Evolutionary conservation across 2,888 invertebrate species (phyloP).

Genomic region (Cetonia aurata): DNA sequence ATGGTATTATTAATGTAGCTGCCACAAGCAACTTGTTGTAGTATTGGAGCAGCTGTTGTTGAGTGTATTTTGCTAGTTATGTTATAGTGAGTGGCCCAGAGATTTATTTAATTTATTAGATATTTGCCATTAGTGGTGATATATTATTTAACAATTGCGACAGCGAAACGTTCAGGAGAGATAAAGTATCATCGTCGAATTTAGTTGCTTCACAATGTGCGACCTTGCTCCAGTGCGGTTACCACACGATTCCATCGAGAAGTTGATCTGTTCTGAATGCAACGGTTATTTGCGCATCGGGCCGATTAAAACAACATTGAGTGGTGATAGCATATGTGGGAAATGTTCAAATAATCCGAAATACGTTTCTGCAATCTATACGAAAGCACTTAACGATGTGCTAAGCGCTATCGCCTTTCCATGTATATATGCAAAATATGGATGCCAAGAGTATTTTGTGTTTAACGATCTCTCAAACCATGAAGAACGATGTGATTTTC

Average conservation of each 20-base stretch:
- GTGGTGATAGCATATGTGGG: slow-evolving; percentile 43
- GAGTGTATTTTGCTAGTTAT: no score
- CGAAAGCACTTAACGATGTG: slow-evolving; percentile 38
- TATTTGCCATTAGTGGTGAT: no score
- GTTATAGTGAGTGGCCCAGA: no score
- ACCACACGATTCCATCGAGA: slow-evolving; percentile 31
- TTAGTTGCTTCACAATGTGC: slow-evolving; percentile 27
- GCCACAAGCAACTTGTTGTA: no score
- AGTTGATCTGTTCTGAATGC: slow-evolving; percentile 43
- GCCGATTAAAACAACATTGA: slow-evolving; percentile 35
- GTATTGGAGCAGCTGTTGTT: no score
- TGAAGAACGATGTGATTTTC: slow-evolving; percentile 37
- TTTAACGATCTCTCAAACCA: slow-evolving; percentile 41
- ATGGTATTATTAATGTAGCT: no score
- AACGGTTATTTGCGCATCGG: slow-evolving; percentile 39
- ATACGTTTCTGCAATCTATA: slow-evolving; percentile 17
- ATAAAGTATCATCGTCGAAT: no score
- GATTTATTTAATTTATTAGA: no score
- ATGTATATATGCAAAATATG: slow-evolving; percentile 38
- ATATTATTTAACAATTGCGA: no score
- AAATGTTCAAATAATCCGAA: slow-evolving; percentile 39
- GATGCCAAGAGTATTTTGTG: slow-evolving; percentile 36
- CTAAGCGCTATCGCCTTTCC: slow-evolving; percentile 32
- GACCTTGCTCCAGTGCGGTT: slow-evolving; percentile 29
- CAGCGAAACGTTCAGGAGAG: no score